Base-by-base conservation (phyloP, 2,113 vertebrate species). In the Cephalopholis sonnerati region DNA sequence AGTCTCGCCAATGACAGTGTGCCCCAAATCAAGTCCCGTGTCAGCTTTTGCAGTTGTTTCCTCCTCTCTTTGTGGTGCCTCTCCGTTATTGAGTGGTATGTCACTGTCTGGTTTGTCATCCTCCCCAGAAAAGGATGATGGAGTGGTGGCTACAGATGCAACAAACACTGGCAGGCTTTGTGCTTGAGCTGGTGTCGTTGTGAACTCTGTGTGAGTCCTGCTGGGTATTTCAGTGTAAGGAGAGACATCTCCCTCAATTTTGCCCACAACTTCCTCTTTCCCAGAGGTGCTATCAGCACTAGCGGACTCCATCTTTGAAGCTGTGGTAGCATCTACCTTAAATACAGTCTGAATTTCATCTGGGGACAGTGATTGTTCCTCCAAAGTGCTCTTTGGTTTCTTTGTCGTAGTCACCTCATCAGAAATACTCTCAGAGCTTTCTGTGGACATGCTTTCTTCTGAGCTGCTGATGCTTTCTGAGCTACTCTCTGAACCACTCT, bases 1-100 rank as follows among this genome's bases (percentile, higher is more conserved):
- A 24, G 90, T 41, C 79, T 94, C 92, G 4, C 86, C 95, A 55
- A 93, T 10, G 50, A 95, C 64, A 3, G 89, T 91, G 69, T 91
- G 78, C 17, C 77, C 93, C 36, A 89, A 71, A 77, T 92, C 73
- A 5, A 80, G 16, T 74, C 61, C 78, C 44, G 55, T 17, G 29
- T 87, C 70, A 50, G 89, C 46, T 39, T 4, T 29, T 0, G 36
- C 57, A 71, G 83, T 84, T 69, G 80, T 88, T 58, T 85, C 74
- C 46, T 76, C 75, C 22, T 17, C 55, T 59, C 18, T 51, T 53
- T 15, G 41, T 25, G 61, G 61, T 67, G 76, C 57, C 82, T 73
- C 36, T 39, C 73, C 67, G 80, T 76, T 80, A 66, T 62, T 69
- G 13, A 84, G 32, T 67, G 82, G 25, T 25, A 53, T 39, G 24